Percentiles rank a stretch among this genome's conserved stretches.
Evolutionary conservation across 1,140 invertebrate genomes (phyloP).

Genomic region (Bombus waltoni): DNA sequence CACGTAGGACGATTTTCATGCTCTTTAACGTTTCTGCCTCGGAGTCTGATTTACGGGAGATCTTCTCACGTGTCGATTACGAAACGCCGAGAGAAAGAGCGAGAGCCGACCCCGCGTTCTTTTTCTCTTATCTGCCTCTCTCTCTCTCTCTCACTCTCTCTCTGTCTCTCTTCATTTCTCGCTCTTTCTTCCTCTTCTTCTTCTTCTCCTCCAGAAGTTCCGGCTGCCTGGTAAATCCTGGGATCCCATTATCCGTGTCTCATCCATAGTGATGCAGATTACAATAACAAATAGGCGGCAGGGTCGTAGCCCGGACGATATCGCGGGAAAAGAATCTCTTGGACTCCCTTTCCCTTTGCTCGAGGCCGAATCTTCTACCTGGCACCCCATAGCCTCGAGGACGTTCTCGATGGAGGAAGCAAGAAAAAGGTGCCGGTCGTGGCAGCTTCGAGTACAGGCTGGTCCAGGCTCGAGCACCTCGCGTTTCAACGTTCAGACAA

Average conservation of each 20-base stretch:
- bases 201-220: neutral
- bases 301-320: conserved; percentile 66
- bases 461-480: neutral
- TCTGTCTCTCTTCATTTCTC: neutral
- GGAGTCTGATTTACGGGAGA: neutral
- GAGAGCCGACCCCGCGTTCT: neutral
- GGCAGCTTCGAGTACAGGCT: conserved; percentile 38
- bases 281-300: conserved; percentile 79
- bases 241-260: conserved; percentile 77
- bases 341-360: conserved; percentile 21
- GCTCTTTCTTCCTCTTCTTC: neutral
- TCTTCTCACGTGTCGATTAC: conserved; percentile 35
- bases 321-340: conserved; percentile 68
- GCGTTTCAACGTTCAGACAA: neutral
- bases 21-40: neutral
- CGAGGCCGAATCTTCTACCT: conserved; percentile 31
- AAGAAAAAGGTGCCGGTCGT: conserved; percentile 44
- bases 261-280: conserved; percentile 80
- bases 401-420: conserved; percentile 34
- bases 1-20: neutral
- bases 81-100: neutral
- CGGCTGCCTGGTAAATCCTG: conserved; percentile 69
- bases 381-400: conserved; percentile 30
- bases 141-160: neutral
- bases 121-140: neutral